These are phyloP conservation scores for Zootermopsis nevadensis DNA, from an alignment of 2,888 invertebrate species.

Conservation along the genomic window DNA sequence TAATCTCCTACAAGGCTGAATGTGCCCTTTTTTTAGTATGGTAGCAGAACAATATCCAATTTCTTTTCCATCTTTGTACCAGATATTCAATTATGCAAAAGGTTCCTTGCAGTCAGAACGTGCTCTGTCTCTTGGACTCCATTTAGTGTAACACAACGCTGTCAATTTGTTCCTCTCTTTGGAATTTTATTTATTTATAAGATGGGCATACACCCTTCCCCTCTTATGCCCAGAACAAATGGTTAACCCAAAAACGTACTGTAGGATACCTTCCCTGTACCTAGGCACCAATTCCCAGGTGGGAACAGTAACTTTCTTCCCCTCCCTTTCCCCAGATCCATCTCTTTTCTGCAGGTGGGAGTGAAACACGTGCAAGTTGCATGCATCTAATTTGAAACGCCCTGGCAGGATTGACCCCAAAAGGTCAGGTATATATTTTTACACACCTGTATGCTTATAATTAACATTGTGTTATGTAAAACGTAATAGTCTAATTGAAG, in stretches of 20 bases:
- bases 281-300: conserved; percentile 3
- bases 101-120: background rate
- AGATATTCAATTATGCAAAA: conserved; percentile 31
- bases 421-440: background rate
- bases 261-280: background rate
- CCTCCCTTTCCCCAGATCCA: too few relatives aligned
- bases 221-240: background rate
- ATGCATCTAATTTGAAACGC: too few relatives aligned
- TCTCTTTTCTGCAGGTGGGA: background rate
- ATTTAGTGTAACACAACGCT: conserved; percentile 19
- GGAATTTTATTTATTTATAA: conserved; percentile 43
- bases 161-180: conserved; percentile 45
- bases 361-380: too few relatives aligned
- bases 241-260: background rate
- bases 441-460: background rate
- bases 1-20: too few relatives aligned
- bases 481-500: too few relatives aligned
- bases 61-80: conserved; percentile 33
- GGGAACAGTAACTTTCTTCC: background rate
- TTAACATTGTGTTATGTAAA: too few relatives aligned
- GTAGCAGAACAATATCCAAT: background rate
- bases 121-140: background rate
- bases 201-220: conserved; percentile 6
- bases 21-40: background rate
- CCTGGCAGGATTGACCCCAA: background rate